These are phyloP conservation scores for Hirtodrosophila duncani DNA, from an alignment of 2,888 invertebrate species.

Conservation along the genomic window DNA sequence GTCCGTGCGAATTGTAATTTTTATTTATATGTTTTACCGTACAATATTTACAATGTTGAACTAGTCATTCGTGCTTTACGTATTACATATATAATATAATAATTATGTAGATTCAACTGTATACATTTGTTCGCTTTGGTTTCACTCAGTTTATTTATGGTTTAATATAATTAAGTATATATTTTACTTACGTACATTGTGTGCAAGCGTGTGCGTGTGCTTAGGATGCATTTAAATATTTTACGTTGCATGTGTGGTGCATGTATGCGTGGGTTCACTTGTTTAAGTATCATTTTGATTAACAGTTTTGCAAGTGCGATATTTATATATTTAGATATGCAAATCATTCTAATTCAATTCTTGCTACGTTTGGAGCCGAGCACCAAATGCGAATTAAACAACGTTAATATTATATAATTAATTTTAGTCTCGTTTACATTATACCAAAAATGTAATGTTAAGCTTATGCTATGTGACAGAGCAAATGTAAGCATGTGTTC, in stretches of 20 bases:
- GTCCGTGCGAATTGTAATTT: constrained; percentile 13
- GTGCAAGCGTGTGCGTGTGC: constrained; percentile 16
- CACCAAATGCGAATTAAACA: constrained; percentile 27
- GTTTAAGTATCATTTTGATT: constrained; percentile 50
- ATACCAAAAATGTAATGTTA: constrained; percentile 15
- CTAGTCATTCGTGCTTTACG: constrained; percentile 51
- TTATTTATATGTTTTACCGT: constrained; percentile 39
- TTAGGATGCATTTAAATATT: constrained; percentile 4
- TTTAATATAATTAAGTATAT: constrained; percentile 22
- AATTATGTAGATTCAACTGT: not conserved
- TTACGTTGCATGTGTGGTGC: constrained; percentile 1
- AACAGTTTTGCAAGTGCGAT: no score
- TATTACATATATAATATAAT: constrained; percentile 16
- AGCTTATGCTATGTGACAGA: constrained; percentile 27
- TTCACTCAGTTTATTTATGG: constrained; percentile 2
- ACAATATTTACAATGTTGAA: constrained; percentile 63
- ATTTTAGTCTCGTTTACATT: constrained; percentile 24
- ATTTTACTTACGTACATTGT: constrained; percentile 24
- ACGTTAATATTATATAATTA: constrained; percentile 21
- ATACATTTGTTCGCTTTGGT: no score
- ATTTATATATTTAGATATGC: constrained; percentile 59
- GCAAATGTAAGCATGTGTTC: constrained; percentile 3
- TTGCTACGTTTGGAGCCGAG: constrained; percentile 18
- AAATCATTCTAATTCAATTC: constrained; percentile 46
- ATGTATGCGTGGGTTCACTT: constrained; percentile 12